A percentile compares a stretch with the other conserved stretches of the same genome.
phyloP scores from a whole-genome alignment of 2,888 invertebrate species.

The Nezara viridula region DNA sequence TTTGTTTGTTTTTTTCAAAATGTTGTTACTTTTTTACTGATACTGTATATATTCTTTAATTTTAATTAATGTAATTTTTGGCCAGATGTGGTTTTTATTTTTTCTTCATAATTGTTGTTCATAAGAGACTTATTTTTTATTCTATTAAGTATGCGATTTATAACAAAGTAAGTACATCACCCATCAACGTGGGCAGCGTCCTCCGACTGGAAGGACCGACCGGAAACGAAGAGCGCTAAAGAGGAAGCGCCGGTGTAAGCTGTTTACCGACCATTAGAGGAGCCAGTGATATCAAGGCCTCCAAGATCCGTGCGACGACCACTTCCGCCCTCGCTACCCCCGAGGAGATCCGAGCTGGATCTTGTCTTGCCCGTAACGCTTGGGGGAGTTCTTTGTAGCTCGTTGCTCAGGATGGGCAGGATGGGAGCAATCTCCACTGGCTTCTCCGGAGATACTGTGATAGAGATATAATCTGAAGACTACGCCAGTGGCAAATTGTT shows the following conservation, averaged over 20 bases:
- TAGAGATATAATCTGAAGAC: too few species aligned
- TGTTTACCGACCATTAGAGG: neutral
- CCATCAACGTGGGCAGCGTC: too few species aligned
- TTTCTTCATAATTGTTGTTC: too few species aligned
- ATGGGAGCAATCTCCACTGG: neutral
- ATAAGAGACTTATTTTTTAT: too few species aligned
- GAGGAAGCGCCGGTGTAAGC: neutral
- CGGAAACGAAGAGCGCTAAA: conserved; percentile 4
- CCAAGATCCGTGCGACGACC: neutral
- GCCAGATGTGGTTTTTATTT: too few species aligned
- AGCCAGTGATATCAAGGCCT: neutral
- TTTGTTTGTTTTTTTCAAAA: too few species aligned
- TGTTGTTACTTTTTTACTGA: too few species aligned
- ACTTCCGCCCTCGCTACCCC: neutral
- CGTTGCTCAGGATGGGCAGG: neutral
- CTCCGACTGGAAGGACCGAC: neutral
- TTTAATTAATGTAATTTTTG: too few species aligned
- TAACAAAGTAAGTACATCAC: too few species aligned
- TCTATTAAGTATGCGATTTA: too few species aligned
- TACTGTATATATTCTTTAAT: too few species aligned
- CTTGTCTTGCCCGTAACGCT: neutral
- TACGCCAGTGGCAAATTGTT: too few species aligned
- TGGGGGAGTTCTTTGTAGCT: neutral
- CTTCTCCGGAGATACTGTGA: neutral
- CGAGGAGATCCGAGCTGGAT: neutral